Conservation (phyloP, 2,113 vertebrate species). For the Scomber colias region DNA sequence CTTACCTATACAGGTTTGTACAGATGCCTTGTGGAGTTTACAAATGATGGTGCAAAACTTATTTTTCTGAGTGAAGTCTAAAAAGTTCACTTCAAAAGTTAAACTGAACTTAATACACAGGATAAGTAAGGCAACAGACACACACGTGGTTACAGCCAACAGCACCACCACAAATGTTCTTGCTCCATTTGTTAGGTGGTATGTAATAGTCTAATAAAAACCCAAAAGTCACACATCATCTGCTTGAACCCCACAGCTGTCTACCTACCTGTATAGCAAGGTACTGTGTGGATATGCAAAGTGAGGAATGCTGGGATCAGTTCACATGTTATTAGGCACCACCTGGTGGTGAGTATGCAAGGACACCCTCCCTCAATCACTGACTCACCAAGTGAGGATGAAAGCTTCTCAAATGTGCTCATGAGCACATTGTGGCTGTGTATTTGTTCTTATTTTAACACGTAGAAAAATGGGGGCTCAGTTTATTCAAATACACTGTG, state of each 20-base stretch:
- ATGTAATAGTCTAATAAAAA: conserved; percentile 31
- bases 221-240: conserved; percentile 29
- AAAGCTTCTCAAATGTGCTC: conserved; percentile 24
- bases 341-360: conserved; percentile 82
- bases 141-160: conserved; percentile 5
- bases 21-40: neutral
- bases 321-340: conserved; percentile 80
- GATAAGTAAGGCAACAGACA: conserved; percentile 10
- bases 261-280: conserved; percentile 45
- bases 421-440: neutral
- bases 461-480: neutral
- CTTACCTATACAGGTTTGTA: neutral
- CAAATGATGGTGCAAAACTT: neutral
- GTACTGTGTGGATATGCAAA: conserved; percentile 64
- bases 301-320: conserved; percentile 57
- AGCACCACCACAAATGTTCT: conserved; percentile 19
- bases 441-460: neutral
- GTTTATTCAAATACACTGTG: neutral
- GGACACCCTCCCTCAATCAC: conserved; percentile 57
- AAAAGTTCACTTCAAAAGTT: neutral
- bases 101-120: conserved; percentile 9
- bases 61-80: neutral
- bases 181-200: neutral
- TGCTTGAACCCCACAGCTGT: conserved; percentile 31
- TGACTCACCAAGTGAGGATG: conserved; percentile 34